Evolutionary conservation across 1,140 invertebrate genomes (phyloP).

Genomic region (Drosophila ohnishii): DNA sequence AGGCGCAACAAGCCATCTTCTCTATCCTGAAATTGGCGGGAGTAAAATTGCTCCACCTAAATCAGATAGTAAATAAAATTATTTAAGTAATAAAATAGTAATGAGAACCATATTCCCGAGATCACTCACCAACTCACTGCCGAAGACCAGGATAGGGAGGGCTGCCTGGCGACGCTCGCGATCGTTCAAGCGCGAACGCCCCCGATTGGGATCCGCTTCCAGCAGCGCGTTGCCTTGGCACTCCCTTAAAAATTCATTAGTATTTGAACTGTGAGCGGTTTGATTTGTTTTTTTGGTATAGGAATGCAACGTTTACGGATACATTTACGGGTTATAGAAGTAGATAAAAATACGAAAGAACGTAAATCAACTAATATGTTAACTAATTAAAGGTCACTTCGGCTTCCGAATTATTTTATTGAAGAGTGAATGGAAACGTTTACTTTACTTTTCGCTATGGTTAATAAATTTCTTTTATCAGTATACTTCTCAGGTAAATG

Average conservation of each 20-base stretch:
- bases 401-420: constrained; percentile 1
- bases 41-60: constrained; percentile 96
- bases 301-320: constrained; percentile 59
- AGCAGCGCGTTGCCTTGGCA: constrained; percentile 85
- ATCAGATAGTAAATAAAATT: neutral
- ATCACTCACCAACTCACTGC: constrained; percentile 90
- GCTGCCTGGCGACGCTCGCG: constrained; percentile 95
- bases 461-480: neutral
- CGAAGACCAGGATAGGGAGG: constrained; percentile 94
- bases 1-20: constrained; percentile 93
- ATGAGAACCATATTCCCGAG: neutral
- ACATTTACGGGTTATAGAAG: constrained; percentile 61
- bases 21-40: constrained; percentile 95
- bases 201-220: constrained; percentile 84
- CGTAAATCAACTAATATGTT: constrained; percentile 29
- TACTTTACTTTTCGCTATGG: neutral
- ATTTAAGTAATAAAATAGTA: neutral
- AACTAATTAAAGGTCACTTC: constrained; percentile 28
- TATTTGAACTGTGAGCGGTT: constrained; percentile 86
- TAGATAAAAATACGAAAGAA: constrained; percentile 47
- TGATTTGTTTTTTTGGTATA: constrained; percentile 25
- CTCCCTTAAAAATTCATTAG: constrained; percentile 90
- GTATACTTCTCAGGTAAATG: too few relatives aligned
- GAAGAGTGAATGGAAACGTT: too few relatives aligned
- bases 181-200: constrained; percentile 90